phyloP scores from a whole-genome alignment of 2,113 vertebrate genomes.

The Bubalus kerabau region DNA sequence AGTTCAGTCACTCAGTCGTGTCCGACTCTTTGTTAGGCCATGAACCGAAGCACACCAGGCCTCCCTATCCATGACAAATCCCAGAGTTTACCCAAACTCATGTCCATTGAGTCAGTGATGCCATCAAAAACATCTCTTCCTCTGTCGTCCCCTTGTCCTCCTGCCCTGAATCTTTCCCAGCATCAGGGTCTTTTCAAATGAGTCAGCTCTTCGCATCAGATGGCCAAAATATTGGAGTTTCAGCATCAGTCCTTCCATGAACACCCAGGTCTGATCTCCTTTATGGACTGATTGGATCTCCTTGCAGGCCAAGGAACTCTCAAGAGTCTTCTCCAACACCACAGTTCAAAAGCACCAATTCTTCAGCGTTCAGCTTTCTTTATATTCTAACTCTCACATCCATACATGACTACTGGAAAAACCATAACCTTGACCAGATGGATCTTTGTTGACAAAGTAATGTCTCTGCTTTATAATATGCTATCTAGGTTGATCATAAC shows the following conservation, averaged over 20 bases:
- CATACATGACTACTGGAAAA: neutral
- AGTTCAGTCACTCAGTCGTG: neutral
- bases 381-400: neutral
- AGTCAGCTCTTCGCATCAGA: neutral
- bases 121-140: neutral
- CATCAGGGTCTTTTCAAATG: neutral
- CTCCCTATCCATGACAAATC: neutral
- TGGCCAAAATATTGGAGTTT: neutral
- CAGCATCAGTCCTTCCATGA: neutral
- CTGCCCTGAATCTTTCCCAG: neutral
- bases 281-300: neutral
- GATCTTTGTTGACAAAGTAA: neutral
- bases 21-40: neutral
- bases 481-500: neutral
- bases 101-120: neutral
- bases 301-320: neutral
- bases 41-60: fast-evolving
- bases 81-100: neutral
- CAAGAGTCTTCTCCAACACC: neutral
- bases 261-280: neutral
- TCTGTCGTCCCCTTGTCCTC: neutral
- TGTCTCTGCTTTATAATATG: neutral
- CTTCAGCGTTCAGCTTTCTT: neutral
- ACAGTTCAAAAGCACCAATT: neutral
- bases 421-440: neutral